These are phyloP conservation scores for Lepilemur septentrionalis DNA, from an alignment of 2,797 vertebrate species.

Conservation along the genomic window DNA sequence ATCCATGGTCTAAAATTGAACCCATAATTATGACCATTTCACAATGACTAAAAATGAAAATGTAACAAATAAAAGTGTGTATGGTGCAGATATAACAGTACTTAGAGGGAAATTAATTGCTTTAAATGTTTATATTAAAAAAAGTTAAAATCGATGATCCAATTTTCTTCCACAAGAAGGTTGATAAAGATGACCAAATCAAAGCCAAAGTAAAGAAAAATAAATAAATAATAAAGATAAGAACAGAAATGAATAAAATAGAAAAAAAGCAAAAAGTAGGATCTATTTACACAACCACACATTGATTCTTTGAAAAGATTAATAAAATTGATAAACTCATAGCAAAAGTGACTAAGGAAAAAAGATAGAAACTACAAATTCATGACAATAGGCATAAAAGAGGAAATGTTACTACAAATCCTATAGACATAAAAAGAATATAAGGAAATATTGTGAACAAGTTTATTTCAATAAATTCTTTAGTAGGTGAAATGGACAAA, in stretches of 20 bases:
- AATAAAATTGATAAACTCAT: background rate
- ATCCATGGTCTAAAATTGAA: background rate
- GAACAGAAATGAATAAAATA: background rate
- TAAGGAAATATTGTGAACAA: background rate
- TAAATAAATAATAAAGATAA: background rate
- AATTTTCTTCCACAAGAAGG: background rate
- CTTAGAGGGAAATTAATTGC: background rate
- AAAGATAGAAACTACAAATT: background rate
- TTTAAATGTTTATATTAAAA: background rate
- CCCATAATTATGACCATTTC: background rate
- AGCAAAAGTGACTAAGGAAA: background rate
- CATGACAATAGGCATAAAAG: background rate
- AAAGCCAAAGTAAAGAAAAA: background rate
- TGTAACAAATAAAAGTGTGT: background rate
- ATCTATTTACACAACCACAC: background rate
- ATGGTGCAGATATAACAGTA: background rate
- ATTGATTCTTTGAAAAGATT: background rate
- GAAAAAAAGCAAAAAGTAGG: background rate
- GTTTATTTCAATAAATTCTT: background rate
- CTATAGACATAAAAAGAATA: background rate
- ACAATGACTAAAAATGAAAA: background rate
- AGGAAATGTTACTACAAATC: background rate
- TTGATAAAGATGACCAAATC: background rate
- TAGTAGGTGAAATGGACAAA: background rate
- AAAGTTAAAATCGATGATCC: background rate